phyloP scores from a whole-genome alignment of 2,888 invertebrate species.

The Hermaeophaga mercurialis region DNA sequence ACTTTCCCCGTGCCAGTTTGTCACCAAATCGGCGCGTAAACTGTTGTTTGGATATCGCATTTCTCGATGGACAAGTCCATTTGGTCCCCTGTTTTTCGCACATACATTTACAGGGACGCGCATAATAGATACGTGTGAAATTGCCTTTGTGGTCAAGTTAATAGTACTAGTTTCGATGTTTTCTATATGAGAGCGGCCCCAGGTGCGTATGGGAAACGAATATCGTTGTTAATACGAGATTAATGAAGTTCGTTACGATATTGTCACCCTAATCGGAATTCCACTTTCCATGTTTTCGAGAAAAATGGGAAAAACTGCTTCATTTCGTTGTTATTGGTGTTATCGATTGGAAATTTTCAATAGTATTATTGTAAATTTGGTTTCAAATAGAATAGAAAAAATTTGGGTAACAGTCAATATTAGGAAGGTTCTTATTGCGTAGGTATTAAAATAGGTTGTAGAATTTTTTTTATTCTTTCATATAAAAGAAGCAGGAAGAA shows the following conservation, averaged over 20 bases:
- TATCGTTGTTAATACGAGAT: slow-evolving; percentile 16
- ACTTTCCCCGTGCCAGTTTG: slow-evolving; percentile 34
- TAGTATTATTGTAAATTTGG: too few species aligned
- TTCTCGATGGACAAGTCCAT: slow-evolving; percentile 34
- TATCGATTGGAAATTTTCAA: too few species aligned
- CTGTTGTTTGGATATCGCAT: slow-evolving; percentile 46
- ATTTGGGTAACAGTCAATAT: too few species aligned
- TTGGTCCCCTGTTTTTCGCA: slow-evolving; percentile 42
- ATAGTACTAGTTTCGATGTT: slow-evolving; percentile 37
- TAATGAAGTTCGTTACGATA: slow-evolving; percentile 17
- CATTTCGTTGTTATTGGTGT: too few species aligned
- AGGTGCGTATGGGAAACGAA: slow-evolving; percentile 25
- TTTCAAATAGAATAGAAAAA: too few species aligned
- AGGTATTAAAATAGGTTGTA: too few species aligned
- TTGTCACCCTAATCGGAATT: too few species aligned
- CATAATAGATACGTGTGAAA: slow-evolving; percentile 48
- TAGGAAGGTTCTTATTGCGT: too few species aligned
- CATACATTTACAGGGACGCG: slow-evolving; percentile 31
- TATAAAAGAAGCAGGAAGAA: too few species aligned
- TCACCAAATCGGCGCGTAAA: slow-evolving; percentile 52
- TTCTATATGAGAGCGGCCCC: slow-evolving; percentile 6
- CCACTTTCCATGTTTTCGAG: too few species aligned
- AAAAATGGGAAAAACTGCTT: too few species aligned
- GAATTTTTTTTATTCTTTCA: too few species aligned
- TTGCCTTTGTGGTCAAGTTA: slow-evolving; percentile 49